Base-by-base conservation (phyloP, 2,888 invertebrate genomes). In the Acronicta aceris region DNA sequence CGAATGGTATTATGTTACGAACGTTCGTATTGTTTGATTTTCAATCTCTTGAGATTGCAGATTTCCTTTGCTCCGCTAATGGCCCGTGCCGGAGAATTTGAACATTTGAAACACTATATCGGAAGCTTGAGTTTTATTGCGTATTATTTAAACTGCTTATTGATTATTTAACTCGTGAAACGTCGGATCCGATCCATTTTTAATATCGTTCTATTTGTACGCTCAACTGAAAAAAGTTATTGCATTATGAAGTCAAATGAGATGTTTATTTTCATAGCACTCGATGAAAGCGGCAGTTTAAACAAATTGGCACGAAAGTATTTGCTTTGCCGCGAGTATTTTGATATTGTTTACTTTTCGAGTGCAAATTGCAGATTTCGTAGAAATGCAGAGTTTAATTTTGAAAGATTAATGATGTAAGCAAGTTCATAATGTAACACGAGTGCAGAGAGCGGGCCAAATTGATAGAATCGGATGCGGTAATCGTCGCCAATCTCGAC, bases 11-110 rank as follows among this genome's bases (percentile, higher is more conserved):
- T 89, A 90, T 86, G 88, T 92, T 92, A 88, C 91, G 75, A 85
- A 78, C 85, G 82, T 81, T 87, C 81, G 79, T 84, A 89, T 89
- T 92, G 92, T 93, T 93, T 92, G 92, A 90, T 92, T 91, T 91
- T 88, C 87, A 89, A 91, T 91, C 89, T 90, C 87, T 71, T 57
- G 88, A 88, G 89, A 91, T 89, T 83, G 87, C 81, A 88, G 86
- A 88, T 88, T 89, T 87, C 79, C 81, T 86, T 86, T 85, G 71
- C 84, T 83, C 71, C 83, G 78, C 84, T 92, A 92, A 93, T 91
- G 88, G 91, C 73, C 81, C 82, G 78, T 78, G 81, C 78, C 76
- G 77, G 72, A 78, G 79, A 86, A 85, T 87, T 83, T 79, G 82
- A 88, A 84, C 86, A 86, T 88, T 85, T 80, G 85, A 83, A 89